Percentiles rank a stretch among this genome's conserved stretches.
Evolutionary conservation across 2,113 vertebrate species (phyloP).

Genomic region (Cyanoderma ruficeps): DNA sequence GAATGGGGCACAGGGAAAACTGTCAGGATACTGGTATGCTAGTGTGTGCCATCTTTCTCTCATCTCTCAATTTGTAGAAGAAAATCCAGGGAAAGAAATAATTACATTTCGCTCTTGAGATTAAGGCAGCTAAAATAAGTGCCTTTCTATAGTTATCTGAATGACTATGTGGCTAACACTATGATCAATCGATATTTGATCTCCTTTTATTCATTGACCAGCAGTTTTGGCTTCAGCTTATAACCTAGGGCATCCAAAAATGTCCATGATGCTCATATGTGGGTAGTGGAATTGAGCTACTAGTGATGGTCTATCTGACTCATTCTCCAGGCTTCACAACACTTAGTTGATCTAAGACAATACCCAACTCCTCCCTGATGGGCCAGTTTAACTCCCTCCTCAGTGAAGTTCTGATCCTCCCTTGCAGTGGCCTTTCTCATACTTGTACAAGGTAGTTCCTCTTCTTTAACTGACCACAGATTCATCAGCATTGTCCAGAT

Average conservation of each 20-base stretch:
- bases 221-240: background rate
- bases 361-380: background rate
- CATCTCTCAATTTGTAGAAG: background rate
- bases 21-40: background rate
- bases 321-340: background rate
- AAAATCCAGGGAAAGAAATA: background rate
- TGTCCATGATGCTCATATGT: background rate
- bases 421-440: background rate
- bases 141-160: background rate
- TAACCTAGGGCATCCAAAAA: background rate
- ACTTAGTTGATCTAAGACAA: background rate
- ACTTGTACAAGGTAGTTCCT: accelerated
- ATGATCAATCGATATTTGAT: background rate
- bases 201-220: background rate
- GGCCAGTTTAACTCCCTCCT: background rate
- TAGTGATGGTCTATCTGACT: background rate
- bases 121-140: background rate
- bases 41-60: background rate
- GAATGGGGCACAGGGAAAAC: background rate
- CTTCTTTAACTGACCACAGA: background rate
- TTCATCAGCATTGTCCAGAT: background rate
- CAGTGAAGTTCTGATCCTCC: background rate
- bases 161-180: background rate
- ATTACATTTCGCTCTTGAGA: background rate
- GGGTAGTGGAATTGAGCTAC: background rate